Percentiles rank a stretch among this genome's conserved stretches.
These are phyloP conservation scores for Gymnothorax javanicus DNA, from an alignment of 2,797 vertebrate genomes.

Conservation along the genomic window DNA sequence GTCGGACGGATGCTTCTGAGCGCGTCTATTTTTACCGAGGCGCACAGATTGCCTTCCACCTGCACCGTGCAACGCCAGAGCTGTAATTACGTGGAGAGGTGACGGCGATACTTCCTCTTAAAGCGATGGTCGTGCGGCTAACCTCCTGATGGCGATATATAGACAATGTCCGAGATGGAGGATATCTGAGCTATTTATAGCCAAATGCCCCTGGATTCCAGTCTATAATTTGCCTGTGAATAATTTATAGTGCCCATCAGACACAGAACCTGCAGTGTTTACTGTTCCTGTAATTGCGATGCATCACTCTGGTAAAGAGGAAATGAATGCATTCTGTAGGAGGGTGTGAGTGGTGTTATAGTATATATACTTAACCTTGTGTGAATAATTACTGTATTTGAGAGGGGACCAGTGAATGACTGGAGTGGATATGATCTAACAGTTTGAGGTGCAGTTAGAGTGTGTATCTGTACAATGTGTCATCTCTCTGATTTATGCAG, in stretches of 20 bases:
- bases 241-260: neutral
- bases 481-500: neutral
- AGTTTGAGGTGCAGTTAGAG: neutral
- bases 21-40: conserved; percentile 40
- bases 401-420: neutral
- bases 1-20: conserved; percentile 11
- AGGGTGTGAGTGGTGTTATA: neutral
- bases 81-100: neutral
- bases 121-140: neutral
- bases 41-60: conserved; percentile 18
- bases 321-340: neutral
- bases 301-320: neutral
- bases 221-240: neutral
- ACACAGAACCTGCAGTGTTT: neutral
- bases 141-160: neutral
- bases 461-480: neutral
- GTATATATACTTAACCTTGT: neutral
- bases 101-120: neutral
- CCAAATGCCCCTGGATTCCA: neutral
- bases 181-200: neutral
- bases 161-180: neutral
- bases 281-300: neutral
- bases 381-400: neutral
- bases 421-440: neutral
- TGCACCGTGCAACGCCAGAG: conserved; percentile 9